Evolutionary conservation across 2,888 invertebrate genomes (phyloP), one percentile per base, ranked within the genome.

Genomic region (Diadegma fenestrale): DNA sequence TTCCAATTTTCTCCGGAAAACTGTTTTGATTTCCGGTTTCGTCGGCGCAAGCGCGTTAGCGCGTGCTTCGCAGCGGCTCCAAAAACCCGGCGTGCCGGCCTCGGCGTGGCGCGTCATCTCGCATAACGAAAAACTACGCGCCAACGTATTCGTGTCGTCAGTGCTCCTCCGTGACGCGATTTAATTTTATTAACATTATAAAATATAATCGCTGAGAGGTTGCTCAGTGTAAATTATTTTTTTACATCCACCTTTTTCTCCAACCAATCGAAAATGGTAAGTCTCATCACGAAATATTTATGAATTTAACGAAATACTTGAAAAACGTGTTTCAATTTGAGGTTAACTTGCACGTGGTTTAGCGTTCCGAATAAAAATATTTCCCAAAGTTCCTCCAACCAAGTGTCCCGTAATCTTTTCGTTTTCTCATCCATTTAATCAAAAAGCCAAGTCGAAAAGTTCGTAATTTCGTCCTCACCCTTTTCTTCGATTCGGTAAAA

Each of bases 111-210:
- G n/a, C 33, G 48, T 33, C 33, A 33, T 37, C n/a, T n/a, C 37
- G 4, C 63, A n/a, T 19, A 68, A 17, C 41, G 54, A 76, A 8
- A 63, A 82, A 64, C 66, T 45, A 68, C 82, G 82, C 76, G 80
- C 43, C 19, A 82, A 87, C 81, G 84, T 41, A 26, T 66, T 37
- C 66, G 37, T 64, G 41, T 64, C 45, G 58, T 51, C 69, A 64
- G 85, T 90, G 90, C 89, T 92, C 95, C 94, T 95, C 95, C 90
- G 94, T 95, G 95, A 95, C 94, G 94, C 94, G 93, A 91, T 91
- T 88, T 86, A 91, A 89, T 89, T 86, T 79, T 43, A 68, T 61
- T 30, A n/a, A 0, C 51, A 58, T 43, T 82, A 87, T 88, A 87
- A 89, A 88, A 71, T 75, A 75, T 58, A 89, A 91, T 92, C 94